A percentile compares a stretch with the other conserved stretches of the same genome.
Conservation (phyloP, 2,113 vertebrate species). For the Dipodomys merriami region DNA sequence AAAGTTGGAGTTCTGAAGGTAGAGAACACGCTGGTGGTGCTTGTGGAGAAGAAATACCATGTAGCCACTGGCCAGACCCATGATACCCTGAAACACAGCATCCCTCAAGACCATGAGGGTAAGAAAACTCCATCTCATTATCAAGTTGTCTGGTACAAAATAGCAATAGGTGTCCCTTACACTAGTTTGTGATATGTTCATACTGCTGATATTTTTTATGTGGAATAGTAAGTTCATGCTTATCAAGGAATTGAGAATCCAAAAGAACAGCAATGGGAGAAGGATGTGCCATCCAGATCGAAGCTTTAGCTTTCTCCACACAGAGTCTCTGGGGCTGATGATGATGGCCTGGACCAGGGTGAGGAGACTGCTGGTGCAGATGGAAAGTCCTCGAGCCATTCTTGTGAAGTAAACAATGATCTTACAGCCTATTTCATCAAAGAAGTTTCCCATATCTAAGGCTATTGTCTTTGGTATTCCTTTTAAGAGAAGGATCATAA, state of each 20-base stretch:
- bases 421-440: neutral
- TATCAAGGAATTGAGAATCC: neutral
- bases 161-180: neutral
- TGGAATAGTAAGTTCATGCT: neutral
- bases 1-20: neutral
- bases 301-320: neutral
- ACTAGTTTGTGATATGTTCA: neutral
- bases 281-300: neutral
- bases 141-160: neutral
- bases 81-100: neutral
- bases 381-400: neutral
- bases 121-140: neutral
- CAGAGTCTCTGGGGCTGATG: neutral
- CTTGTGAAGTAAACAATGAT: neutral
- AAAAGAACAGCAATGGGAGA: neutral
- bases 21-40: neutral
- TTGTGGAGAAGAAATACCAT: neutral
- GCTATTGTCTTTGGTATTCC: neutral
- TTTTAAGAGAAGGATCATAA: neutral
- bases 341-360: no score
- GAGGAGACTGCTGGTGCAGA: no score
- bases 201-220: neutral
- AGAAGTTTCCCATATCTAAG: neutral
- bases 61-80: neutral
- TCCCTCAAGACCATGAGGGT: neutral